A percentile compares a stretch with the other conserved stretches of the same genome.
phyloP scores from a whole-genome alignment of 2,113 vertebrate species.

The Pelusios castaneus region DNA sequence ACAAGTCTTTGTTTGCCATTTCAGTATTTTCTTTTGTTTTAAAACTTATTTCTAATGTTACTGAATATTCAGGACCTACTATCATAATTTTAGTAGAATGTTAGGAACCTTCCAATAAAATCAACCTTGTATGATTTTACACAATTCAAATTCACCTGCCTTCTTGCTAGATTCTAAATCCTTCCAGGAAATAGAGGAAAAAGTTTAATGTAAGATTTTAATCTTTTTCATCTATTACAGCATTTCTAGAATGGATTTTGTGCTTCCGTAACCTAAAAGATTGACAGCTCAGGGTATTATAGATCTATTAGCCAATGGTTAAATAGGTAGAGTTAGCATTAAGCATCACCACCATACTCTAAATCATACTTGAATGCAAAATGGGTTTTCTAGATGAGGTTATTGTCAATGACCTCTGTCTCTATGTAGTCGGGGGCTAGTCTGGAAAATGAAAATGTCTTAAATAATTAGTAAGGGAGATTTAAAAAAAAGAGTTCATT shows the following conservation, averaged over 20 bases:
- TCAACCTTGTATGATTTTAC: conserved; percentile 62
- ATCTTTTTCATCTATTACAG: conserved; percentile 79
- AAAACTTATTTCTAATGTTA: conserved; percentile 59
- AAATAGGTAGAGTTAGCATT: conserved; percentile 55
- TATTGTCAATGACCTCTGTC: conserved; percentile 43
- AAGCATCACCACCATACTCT: conserved; percentile 37
- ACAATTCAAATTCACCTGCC: conserved; percentile 66
- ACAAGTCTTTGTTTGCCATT: background rate
- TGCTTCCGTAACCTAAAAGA: conserved; percentile 77
- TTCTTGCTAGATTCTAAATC: conserved; percentile 76
- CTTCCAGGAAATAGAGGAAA: conserved; percentile 70
- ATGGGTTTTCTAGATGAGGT: conserved; percentile 49
- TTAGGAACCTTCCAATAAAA: conserved; percentile 74
- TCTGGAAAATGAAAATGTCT: background rate
- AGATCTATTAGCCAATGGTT: conserved; percentile 79
- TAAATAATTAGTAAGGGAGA: conserved; percentile 30
- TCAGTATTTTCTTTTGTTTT: conserved; percentile 49
- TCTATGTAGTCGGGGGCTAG: background rate
- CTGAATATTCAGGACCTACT: conserved; percentile 68
- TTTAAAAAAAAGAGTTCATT: background rate
- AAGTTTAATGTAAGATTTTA: conserved; percentile 81
- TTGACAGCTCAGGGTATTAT: conserved; percentile 75
- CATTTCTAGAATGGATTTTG: conserved; percentile 79
- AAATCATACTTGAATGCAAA: conserved; percentile 46
- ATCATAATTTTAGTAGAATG: conserved; percentile 70